A percentile compares a stretch with the other conserved stretches of the same genome.
These are phyloP conservation scores for Diorhabda sublineata DNA, from an alignment of 1,140 invertebrate genomes.

Conservation along the genomic window DNA sequence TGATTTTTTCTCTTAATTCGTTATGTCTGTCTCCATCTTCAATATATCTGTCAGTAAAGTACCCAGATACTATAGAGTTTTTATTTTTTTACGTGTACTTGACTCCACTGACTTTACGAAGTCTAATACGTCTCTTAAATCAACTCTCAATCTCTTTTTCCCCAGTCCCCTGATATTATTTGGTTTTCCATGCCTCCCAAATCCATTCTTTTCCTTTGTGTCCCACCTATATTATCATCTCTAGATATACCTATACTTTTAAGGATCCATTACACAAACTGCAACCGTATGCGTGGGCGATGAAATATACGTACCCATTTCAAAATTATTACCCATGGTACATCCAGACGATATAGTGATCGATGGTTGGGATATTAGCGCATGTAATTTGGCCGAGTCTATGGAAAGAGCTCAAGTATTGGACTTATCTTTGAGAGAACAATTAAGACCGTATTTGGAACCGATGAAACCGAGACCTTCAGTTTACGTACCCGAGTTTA, in stretches of 20 bases:
- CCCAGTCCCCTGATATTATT: too few relatives aligned
- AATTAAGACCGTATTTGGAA: conserved; percentile 70
- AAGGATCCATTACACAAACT: conserved; percentile 85
- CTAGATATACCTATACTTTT: conserved; percentile 51
- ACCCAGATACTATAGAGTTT: too few relatives aligned
- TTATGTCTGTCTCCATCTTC: too few relatives aligned
- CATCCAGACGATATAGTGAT: conserved; percentile 83
- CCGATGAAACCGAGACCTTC: conserved; percentile 76
- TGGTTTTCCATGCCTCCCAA: too few relatives aligned
- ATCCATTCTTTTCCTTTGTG: too few relatives aligned
- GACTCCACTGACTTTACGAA: too few relatives aligned
- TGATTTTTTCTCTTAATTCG: too few relatives aligned
- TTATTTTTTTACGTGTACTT: too few relatives aligned
- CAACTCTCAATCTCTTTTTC: too few relatives aligned
- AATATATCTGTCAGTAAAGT: too few relatives aligned
- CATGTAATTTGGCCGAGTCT: conserved; percentile 75
- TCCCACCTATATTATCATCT: too few relatives aligned
- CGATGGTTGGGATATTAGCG: conserved; percentile 95
- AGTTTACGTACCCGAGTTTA: conserved; percentile 87
- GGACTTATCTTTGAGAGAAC: conserved; percentile 66
- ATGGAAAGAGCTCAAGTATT: conserved; percentile 78
- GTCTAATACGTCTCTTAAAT: too few relatives aligned
- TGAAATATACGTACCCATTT: conserved; percentile 80
- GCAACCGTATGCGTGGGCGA: conserved; percentile 77
- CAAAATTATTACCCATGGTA: conserved; percentile 81